Evolutionary conservation across 1,140 invertebrate genomes (phyloP), one percentile per base, ranked within the genome.

Genomic region (Papilio glaucus): DNA sequence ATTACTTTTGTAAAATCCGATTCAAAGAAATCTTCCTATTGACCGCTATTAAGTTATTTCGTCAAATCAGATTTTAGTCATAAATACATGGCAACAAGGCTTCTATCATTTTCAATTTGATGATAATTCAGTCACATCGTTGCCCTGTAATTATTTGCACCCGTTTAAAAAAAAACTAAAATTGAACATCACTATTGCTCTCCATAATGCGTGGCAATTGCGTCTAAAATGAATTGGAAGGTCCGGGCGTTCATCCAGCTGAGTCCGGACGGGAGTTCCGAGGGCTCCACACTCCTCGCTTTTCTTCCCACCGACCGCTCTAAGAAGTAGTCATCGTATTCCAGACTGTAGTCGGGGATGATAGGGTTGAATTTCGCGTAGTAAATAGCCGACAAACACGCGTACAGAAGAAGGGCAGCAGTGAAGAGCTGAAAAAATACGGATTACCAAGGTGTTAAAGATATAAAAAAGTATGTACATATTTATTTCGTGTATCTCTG

Each of bases 341-440:
- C 94, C 75, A 89, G 83, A 82, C 96, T 96, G 84, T 96, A 96
- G 76, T 97, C 96, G 29, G 95, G 95, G 8, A 95, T 94, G 62
- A 96, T 94, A 8, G 96, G 96, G 88, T 97, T 97, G 79, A 97
- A 96, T 87, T 97, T 97, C 24, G 97, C 96, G 86, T 97, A 97
- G 90, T 97, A 97, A 82, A 97, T 95, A 61, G 97, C 96, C 0
- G 97, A 96, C 75, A 97, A 95, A 61, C 96, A 96, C 13, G 96
- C 97, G 92, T 97, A 97, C 71, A 97, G 95, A 3, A 97, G 94
- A 13, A 97, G 91, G 6, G 95, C 94, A 0, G 96, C 96, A 0
- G 96, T 97, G 75, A 95, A 95, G 15, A 97, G 93, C 96, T 97
- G 92, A 72, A 95, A 94, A 79, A 9, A 79, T 72, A 84, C 15